A percentile compares a stretch with the other conserved stretches of the same genome.
Conservation (phyloP, 2,113 vertebrate genomes). For the Podiceps cristatus region DNA sequence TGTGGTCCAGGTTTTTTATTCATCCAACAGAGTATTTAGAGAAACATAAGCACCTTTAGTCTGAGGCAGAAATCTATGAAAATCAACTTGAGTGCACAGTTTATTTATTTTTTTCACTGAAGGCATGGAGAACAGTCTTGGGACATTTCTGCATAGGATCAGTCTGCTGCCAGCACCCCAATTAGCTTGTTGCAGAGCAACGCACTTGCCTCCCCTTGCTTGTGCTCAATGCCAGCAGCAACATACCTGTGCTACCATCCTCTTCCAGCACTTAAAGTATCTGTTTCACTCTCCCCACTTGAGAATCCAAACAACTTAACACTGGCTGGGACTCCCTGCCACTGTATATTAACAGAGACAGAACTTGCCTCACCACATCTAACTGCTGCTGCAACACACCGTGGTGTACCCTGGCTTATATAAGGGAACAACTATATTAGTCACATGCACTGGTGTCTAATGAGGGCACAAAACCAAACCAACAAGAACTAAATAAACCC, state of each 20-base stretch:
- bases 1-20: neutral
- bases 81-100: neutral
- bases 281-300: neutral
- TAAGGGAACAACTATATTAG: neutral
- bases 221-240: neutral
- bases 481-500: neutral
- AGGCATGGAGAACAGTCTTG: neutral
- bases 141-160: neutral
- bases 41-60: neutral
- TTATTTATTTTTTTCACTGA: neutral
- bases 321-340: neutral
- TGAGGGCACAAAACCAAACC: neutral
- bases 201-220: neutral
- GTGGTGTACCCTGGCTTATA: accelerated
- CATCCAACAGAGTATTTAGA: neutral
- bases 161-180: neutral
- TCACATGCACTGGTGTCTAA: accelerated
- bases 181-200: neutral
- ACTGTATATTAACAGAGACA: neutral
- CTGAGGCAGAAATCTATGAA: neutral
- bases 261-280: neutral
- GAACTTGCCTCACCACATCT: neutral
- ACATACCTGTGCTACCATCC: neutral
- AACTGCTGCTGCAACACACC: neutral
- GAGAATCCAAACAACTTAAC: neutral